phyloP scores from a whole-genome alignment of 2,797 vertebrate species.

The Scolopax bukidnonensis region DNA sequence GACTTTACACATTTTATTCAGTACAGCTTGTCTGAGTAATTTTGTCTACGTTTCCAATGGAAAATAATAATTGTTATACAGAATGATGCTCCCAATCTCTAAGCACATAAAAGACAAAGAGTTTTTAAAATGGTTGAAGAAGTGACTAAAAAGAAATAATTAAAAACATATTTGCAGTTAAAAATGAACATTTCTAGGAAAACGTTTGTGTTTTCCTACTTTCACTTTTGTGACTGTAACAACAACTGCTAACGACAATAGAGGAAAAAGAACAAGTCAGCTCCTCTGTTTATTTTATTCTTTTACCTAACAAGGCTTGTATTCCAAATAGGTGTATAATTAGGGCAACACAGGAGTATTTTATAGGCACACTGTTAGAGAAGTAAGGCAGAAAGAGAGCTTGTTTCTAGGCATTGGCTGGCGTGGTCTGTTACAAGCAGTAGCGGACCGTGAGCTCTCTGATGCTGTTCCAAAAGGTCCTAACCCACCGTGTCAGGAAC shows the following conservation, averaged over 20 bases:
- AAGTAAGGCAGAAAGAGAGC: background rate
- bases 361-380: background rate
- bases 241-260: background rate
- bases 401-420: background rate
- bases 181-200: background rate
- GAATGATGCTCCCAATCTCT: background rate
- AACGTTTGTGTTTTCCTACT: background rate
- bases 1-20: background rate
- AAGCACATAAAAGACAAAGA: background rate
- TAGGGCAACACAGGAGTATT: background rate
- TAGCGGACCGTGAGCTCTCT: background rate
- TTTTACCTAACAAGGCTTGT: background rate
- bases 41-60: background rate
- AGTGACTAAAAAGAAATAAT: background rate
- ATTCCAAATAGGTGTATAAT: background rate
- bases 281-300: constrained; percentile 1
- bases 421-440: background rate
- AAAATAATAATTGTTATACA: background rate
- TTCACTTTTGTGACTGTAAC: background rate
- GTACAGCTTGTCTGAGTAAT: background rate
- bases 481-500: background rate
- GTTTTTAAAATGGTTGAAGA: background rate
- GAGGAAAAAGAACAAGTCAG: background rate
- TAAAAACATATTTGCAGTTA: background rate
- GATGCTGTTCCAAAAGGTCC: constrained; percentile 25